A percentile compares a stretch with the other conserved stretches of the same genome.
Evolutionary conservation across 1,140 invertebrate genomes (phyloP).

Genomic region (Aphis gossypii): DNA sequence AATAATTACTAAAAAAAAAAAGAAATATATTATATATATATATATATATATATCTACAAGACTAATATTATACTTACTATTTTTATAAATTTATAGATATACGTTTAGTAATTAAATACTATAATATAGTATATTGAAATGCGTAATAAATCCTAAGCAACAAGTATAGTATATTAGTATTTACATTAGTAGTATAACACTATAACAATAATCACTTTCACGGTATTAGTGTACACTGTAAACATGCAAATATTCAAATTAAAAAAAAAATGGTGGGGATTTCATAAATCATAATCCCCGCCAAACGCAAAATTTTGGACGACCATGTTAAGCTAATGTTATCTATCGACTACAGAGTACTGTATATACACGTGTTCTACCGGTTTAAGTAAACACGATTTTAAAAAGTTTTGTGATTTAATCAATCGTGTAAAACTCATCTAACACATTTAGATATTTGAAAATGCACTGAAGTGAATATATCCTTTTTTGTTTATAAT

Average conservation of each 20-base stretch:
- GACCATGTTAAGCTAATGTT: not conserved
- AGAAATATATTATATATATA: not conserved
- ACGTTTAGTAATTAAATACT: not conserved
- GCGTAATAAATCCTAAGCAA: not conserved
- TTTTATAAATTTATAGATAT: not conserved
- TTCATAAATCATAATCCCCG: not conserved
- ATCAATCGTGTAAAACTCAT: not conserved
- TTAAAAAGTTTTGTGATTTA: not conserved
- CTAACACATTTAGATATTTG: not conserved
- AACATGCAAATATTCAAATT: not conserved
- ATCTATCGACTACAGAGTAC: not conserved
- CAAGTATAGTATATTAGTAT: not conserved
- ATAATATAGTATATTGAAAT: not conserved
- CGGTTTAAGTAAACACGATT: not conserved
- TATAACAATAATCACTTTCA: not conserved
- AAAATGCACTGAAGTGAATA: not conserved
- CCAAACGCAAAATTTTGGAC: not conserved
- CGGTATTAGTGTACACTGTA: not conserved
- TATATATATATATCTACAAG: too few relatives aligned
- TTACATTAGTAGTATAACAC: not conserved
- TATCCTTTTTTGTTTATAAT: not conserved
- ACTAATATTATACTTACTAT: not conserved
- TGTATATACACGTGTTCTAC: not conserved
- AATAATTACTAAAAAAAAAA: not conserved
- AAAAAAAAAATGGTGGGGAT: not conserved